Percentiles rank a stretch among this genome's conserved stretches.
Evolutionary conservation across 2,797 vertebrate species (phyloP).

Genomic region (Phoeniculus purpureus): DNA sequence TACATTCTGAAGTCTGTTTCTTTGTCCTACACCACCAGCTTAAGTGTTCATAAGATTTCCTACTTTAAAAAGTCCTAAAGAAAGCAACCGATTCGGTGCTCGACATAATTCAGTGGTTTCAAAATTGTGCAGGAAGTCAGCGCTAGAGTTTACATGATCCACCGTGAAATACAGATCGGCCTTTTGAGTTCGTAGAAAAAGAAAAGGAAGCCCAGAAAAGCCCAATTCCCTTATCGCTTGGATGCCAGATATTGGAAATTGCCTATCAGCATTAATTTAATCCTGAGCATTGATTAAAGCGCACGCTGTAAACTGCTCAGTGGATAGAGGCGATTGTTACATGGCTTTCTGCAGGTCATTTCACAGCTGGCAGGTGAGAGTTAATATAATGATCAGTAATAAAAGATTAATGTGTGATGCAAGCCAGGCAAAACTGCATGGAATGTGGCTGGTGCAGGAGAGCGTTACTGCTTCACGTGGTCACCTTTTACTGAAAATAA

Average conservation of each 20-base stretch:
- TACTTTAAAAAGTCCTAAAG: slow-evolving; percentile 1
- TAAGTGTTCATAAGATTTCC: background rate
- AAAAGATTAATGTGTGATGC: slow-evolving; percentile 63
- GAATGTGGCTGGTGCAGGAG: background rate
- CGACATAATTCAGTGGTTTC: slow-evolving; percentile 29
- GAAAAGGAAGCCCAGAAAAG: slow-evolving; percentile 35
- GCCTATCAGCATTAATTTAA: slow-evolving; percentile 76
- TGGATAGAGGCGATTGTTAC: slow-evolving; percentile 60
- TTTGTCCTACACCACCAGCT: slow-evolving; percentile 12
- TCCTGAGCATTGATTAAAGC: slow-evolving; percentile 70
- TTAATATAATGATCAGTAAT: slow-evolving; percentile 70
- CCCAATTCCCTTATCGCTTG: slow-evolving; percentile 66
- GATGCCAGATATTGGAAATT: slow-evolving; percentile 68
- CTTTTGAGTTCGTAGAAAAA: slow-evolving; percentile 30
- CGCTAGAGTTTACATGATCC: slow-evolving; percentile 43
- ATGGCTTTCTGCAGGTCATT: slow-evolving; percentile 67
- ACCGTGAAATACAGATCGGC: slow-evolving; percentile 51
- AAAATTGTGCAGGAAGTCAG: background rate
- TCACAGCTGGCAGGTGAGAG: slow-evolving; percentile 70
- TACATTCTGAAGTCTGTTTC: slow-evolving; percentile 25
- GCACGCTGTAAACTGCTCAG: slow-evolving; percentile 56
- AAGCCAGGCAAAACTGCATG: slow-evolving; percentile 52
- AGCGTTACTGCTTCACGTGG: slow-evolving; percentile 15
- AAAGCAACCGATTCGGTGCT: slow-evolving; percentile 2
- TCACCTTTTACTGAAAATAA: slow-evolving; percentile 11